Evolutionary conservation across 2,888 invertebrate genomes (phyloP), one percentile per base, ranked within the genome.

Genomic region (Lordiphosa fenestrarum): DNA sequence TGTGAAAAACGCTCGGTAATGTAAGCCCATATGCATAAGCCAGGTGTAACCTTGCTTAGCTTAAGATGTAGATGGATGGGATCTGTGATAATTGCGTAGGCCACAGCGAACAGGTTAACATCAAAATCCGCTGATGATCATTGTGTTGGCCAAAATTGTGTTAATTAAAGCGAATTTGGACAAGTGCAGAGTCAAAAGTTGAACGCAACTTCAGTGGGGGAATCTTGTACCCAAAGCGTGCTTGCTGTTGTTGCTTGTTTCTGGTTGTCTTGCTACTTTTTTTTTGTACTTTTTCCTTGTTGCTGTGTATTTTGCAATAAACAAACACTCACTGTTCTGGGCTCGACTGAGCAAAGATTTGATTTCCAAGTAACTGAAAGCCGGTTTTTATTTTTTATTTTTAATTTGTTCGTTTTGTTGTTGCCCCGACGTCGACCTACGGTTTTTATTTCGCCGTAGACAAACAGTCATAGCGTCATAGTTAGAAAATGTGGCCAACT

Each of bases 1-100:
- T 84, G 85, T 77, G 85, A 77, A 84, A 81, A 77, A 51, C 42
- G 47, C 58, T 25, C n/a, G 62, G 81, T 84, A 82, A 84, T 77
- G 78, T 65, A 63, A 82, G 60, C 66, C 57, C 46, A 60, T 44
- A 53, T 62, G 49, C 46, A 46, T 65, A 35, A 44, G 40, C 40
- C 42, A 13, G 25, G 44, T 48, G 37, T 52, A 81, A 42, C 82
- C 76, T 83, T 63, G 66, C 59, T 49, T 52, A 33, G 39, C 53
- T 53, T 44, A 33, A 51, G 56, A n/a, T 52, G 44, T 23, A 44
- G 39, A 37, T 19, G 37, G 21, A 37, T 19, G 37, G 21, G 37
- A 49, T 37, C 51, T 41, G 66, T 9, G 52, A 52, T 49, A 44
- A 51, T 64, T 70, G 77, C 64, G 74, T 81, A 62, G 82, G 69